Base-by-base conservation (phyloP, 2,888 invertebrate genomes). In the Thymelicus lineola region DNA sequence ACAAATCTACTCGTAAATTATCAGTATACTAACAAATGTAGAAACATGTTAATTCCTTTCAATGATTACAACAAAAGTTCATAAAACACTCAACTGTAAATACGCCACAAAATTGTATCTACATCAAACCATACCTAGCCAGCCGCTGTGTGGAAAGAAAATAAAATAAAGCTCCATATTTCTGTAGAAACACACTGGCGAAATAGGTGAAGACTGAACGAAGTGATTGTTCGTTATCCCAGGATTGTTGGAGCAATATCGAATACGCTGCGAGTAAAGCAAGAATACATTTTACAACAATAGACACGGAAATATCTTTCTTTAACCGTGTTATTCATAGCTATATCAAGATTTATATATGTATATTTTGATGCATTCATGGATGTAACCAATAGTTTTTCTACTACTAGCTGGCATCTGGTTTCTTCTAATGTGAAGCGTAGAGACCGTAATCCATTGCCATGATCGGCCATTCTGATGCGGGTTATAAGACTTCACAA, bases 201-300 rank as follows among this genome's bases (percentile, higher is more conserved):
- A 66, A 66, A 66, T 58, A 48, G 60, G 59, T 60, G 60, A 50
- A 46, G 48, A 48, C 58, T 66, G 57, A 42, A 60, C 58, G 59
- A 59, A 48, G 59, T 38, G 28, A 66, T 59, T 66, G 60, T 50
- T 66, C 50, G 60, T 50, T 66, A 60, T 50, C 59, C 46, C 36
- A 48, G 59, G 36, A 17, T 66, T 59, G 66, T 48, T 59, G 48
- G 48, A 48, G 59, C 66, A 60, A 60, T 66, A 66, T 66, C 58
- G 58, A 60, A 60, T 50, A 50, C 66, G 66, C 36, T 46, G 28
- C 57, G 45, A 66, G 57, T 35, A 66, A 46, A 46, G 46, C 63
- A 35, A 36, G 15, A 50, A 7, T 20, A 53, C 20, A 53, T 53
- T 53, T 53, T 53, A 53, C 53, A 53, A 53, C 53, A 53, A 53